Evolutionary conservation across 2,113 vertebrate species (phyloP), one percentile per base, ranked within the genome.

Genomic region (Phalacrocorax carbo): DNA sequence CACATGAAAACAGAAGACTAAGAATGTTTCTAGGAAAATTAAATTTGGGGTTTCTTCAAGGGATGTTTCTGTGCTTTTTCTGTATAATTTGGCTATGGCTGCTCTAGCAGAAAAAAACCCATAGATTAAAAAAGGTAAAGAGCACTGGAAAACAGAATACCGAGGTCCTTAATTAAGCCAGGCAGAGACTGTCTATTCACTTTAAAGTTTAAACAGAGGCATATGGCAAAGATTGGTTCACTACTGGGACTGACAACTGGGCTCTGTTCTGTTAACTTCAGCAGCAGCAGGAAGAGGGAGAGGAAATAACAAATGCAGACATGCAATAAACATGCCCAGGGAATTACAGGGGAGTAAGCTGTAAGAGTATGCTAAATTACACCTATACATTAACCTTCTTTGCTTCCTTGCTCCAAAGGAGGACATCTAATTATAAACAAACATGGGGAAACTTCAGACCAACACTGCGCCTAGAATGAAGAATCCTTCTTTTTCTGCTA

Each of bases 321-420:
- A 15, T 34, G 80, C 62, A 69, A 51, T 88, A 90, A 94, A 92
- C 66, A 96, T 96, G 49, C 69, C 69, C 48, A 62, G 84, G 79
- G 88, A 95, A 89, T 89, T 90, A 82, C 75, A 69, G 7, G 78
- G 55, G 49, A 91, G 48, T 71, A 66, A 93, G 42, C 19, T 70
- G 44, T 92, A 86, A 86, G 85, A 32, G 11, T 84, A 68, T 95
- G 83, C 70, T 93, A 97, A 86, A 92, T 95, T 90, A 92, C 86
- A 95, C 72, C 92, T 96, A 71, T 93, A 85, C 13, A 12, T 88
- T 92, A 96, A 83, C 62, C 49, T 88, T 87, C 54, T 88, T 96
- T 97, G 87, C 94, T 96, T 93, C 40, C 26, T 88, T 94, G 42
- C 60, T 92, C 76, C 86, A 82, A 91, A 94, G 36, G 46, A 84